Evolutionary conservation across 2,888 invertebrate genomes (phyloP), one percentile per base, ranked within the genome.

Genomic region (Cheilosia grossa): DNA sequence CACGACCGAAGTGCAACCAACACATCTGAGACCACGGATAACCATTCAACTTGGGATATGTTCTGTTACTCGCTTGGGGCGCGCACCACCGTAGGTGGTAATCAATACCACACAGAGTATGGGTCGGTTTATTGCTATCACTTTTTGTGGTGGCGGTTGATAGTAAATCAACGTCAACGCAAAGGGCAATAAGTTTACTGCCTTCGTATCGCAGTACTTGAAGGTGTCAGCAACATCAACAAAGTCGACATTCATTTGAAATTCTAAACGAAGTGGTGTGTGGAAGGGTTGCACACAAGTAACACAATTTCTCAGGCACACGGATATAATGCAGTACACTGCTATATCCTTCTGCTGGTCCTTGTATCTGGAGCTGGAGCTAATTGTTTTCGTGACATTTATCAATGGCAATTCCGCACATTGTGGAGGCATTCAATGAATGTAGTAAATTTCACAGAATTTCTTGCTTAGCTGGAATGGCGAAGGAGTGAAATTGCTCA

Each of bases 81-180:
- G 37, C 19, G 44, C 64, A 21, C n/a, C 19, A 5, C 56, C 42
- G 40, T 70, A 69, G 74, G 69, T 74, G 69, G 79, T 59, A 83
- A 79, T 83, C 79, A 74, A 75, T 75, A 74, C 54, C 70, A 49
- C 24, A 24, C 15, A 42, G 37, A 70, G 24, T 53, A 15, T 74
- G 42, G 47, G 42, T 63, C 56, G 51, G 64, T 75, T 70, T 80
- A 75, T 80, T 80, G 69, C 80, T 37, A 61, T 59, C 51, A 30
- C 37, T 51, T 44, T 44, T 30, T 66, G 51, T 53, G 58, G 54
- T 58, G 53, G 47, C 47, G 33, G 21, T 21, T 53, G 69, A 59
- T 59, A 75, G 80, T 83, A 83, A 80, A 81, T 85, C 85, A 85
- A 80, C 61, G 70, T 81, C 81, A 77, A 70, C 51, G 66, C 81